Conservation (phyloP, 2,113 vertebrate genomes). For the Podilymbus podiceps region DNA sequence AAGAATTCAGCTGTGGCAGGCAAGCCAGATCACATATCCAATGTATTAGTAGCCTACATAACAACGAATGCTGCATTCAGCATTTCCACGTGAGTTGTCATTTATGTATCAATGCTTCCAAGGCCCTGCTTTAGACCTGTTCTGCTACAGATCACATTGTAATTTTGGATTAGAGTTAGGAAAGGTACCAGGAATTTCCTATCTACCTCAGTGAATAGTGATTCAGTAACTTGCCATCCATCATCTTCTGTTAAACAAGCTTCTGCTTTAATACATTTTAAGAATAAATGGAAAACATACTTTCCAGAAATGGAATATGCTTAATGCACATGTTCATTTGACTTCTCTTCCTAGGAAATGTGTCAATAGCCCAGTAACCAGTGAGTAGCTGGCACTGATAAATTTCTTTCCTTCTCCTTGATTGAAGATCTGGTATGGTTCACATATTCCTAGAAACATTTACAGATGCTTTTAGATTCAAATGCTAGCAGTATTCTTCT, state of each 20-base stretch:
- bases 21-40: background rate
- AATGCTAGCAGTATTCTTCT: background rate
- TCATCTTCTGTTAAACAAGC: background rate
- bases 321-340: background rate
- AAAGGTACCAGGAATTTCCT: background rate
- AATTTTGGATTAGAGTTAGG: background rate
- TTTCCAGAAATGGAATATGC: background rate
- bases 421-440: background rate
- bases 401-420: background rate
- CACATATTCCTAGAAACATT: background rate
- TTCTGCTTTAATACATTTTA: background rate
- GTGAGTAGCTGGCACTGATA: background rate
- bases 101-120: background rate
- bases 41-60: background rate
- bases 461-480: background rate
- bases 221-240: background rate
- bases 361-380: background rate
- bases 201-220: background rate
- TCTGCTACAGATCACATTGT: background rate
- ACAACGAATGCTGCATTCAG: background rate
- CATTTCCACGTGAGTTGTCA: background rate
- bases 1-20: background rate
- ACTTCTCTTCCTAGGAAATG: background rate
- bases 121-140: background rate
- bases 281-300: background rate